Conservation (phyloP, 2,113 vertebrate species). For the Gulo gulo region DNA sequence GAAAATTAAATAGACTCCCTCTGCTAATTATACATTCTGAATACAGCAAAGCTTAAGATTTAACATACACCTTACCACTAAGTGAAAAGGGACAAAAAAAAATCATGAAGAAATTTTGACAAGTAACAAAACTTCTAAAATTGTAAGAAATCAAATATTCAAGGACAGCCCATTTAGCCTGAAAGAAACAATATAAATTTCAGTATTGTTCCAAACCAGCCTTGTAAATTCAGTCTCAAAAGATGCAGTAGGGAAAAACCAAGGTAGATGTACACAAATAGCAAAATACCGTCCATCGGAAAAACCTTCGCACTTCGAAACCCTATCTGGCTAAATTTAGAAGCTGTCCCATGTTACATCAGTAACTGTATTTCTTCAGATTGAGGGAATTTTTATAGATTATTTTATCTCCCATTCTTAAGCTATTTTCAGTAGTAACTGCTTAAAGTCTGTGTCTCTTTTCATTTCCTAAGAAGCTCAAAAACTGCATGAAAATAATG, state of each 20-base stretch:
- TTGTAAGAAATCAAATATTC: constrained; percentile 31
- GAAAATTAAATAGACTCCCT: constrained; percentile 25
- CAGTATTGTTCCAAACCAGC: constrained; percentile 9
- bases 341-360: not conserved
- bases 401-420: constrained; percentile 31
- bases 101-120: constrained; percentile 1
- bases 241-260: not conserved
- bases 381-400: not conserved
- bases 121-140: constrained; percentile 13
- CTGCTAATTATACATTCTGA: not conserved
- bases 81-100: not conserved
- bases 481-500: constrained; percentile 31
- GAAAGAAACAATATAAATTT: constrained; percentile 20
- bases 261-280: constrained; percentile 24
- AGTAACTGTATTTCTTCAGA: constrained; percentile 13
- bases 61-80: constrained; percentile 30
- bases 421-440: constrained; percentile 29
- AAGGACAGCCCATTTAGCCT: not conserved
- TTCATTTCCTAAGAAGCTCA: constrained; percentile 28
- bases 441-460: not conserved
- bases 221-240: constrained; percentile 49
- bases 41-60: constrained; percentile 37
- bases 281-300: not conserved
- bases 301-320: constrained; percentile 15
- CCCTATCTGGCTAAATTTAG: constrained; percentile 43